phyloP scores from a whole-genome alignment of 64 coral and sea anemone species.

The Stylophora pistillata region DNA sequence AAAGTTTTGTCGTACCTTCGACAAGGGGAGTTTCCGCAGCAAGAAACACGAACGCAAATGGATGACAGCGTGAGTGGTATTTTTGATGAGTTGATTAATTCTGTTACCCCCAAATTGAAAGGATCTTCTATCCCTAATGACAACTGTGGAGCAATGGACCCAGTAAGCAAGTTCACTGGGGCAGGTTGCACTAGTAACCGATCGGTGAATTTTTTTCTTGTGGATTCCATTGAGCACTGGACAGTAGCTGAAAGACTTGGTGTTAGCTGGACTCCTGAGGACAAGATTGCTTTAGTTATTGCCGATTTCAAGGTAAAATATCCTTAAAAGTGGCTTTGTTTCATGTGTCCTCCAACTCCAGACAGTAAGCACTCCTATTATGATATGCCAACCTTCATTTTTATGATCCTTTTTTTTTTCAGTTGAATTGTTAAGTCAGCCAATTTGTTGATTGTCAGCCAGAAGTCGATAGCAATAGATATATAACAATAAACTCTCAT shows the following conservation, averaged over 20 bases:
- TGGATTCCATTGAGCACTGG: constrained; percentile 91
- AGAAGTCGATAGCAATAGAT: too few species aligned
- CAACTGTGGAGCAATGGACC: background rate
- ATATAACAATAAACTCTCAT: background rate
- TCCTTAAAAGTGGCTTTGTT: too few species aligned
- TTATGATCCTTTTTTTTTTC: too few species aligned
- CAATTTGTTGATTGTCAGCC: too few species aligned
- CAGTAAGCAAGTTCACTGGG: constrained; percentile 58
- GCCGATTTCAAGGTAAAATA: constrained; percentile 79
- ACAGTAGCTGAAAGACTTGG: constrained; percentile 80
- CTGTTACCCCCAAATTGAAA: background rate
- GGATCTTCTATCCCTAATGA: background rate
- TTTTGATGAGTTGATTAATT: background rate
- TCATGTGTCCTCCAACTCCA: too few species aligned
- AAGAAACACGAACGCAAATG: background rate
- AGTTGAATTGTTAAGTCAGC: too few species aligned
- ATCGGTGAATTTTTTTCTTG: constrained; percentile 89
- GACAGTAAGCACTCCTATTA: too few species aligned
- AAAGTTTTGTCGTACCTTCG: background rate
- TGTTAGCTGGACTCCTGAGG: constrained; percentile 13
- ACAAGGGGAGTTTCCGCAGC: background rate
- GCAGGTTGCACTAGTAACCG: constrained; percentile 92
- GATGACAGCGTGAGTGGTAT: background rate
- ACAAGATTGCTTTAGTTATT: constrained; percentile 70
- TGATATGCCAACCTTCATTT: too few species aligned